A percentile compares a stretch with the other conserved stretches of the same genome.
phyloP scores from a whole-genome alignment of 2,113 vertebrate genomes.

The Ailuropoda melanoleuca region DNA sequence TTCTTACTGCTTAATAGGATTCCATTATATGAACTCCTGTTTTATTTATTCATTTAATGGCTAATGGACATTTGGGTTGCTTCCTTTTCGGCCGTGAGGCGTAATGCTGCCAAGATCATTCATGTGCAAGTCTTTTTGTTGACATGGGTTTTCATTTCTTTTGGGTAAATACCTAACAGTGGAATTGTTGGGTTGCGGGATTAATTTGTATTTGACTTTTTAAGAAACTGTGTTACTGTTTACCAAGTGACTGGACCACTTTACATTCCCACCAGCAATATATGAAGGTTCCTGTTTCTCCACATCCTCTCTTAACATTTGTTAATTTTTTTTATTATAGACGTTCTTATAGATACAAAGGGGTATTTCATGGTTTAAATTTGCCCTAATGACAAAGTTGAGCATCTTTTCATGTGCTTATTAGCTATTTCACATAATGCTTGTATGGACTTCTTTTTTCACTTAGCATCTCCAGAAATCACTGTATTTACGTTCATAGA shows the following conservation, averaged over 20 bases:
- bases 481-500: neutral
- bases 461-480: neutral
- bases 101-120: neutral
- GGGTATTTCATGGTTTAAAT: neutral
- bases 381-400: neutral
- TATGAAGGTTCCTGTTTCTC: neutral
- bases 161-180: neutral
- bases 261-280: neutral
- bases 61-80: neutral
- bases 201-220: slow-evolving; percentile 28
- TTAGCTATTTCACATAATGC: neutral
- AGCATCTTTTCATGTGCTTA: neutral
- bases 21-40: neutral
- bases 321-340: neutral
- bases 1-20: neutral
- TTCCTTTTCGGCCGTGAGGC: neutral
- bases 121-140: neutral
- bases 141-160: neutral
- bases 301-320: neutral
- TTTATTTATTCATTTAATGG: neutral
- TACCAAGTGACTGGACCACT: neutral
- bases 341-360: neutral
- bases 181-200: neutral
- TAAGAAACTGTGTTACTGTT: neutral
- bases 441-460: neutral